Evolutionary conservation across 2,113 vertebrate species (phyloP), one percentile per base, ranked within the genome.

Genomic region (Sander vitreus): DNA sequence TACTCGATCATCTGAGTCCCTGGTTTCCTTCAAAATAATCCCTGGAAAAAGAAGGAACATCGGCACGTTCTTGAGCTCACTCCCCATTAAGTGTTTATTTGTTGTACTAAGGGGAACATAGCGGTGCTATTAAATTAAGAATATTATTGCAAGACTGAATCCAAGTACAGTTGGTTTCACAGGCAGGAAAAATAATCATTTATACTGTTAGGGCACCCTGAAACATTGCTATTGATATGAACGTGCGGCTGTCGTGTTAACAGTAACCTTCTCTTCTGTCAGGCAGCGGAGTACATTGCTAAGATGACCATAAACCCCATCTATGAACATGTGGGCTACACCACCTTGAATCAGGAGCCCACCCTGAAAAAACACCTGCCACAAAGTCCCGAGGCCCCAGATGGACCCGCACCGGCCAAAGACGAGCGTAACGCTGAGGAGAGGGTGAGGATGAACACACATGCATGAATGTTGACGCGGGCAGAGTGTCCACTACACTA

Each of bases 281-380:
- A 94, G 93, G 98, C 98, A 67, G 97, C 98, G 0, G 98, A 99
- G 87, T 99, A 99, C 92, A 99, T 99, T 73, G 97, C 98, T 14
- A 99, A 99, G 93, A 99, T 99, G 98, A 99, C 98, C 48, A 99
- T 97, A 50, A 99, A 99, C 88, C 98, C 98, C 47, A 99, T 99
- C 89, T 99, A 99, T 23, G 97, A 99, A 68, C 97, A 98, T 51
- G 96, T 99, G 67, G 97, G 97, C 85, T 99, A 99, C 19, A 97
- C 97, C 39, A 94, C 98, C 78, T 95, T 99, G 93, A 99, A 96
- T 96, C 96, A 97, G 91, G 98, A 99, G 94, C 97, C 97, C 90
- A 93, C 97, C 58, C 94, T 96, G 92, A 99, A 97, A 94, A 97
- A 96, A 90, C 96, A 96, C 85, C 91, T 96, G 88, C 95, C 97